These are phyloP conservation scores for Hippoglossus hippoglossus DNA, from an alignment of 2,797 vertebrate genomes.

Conservation along the genomic window DNA sequence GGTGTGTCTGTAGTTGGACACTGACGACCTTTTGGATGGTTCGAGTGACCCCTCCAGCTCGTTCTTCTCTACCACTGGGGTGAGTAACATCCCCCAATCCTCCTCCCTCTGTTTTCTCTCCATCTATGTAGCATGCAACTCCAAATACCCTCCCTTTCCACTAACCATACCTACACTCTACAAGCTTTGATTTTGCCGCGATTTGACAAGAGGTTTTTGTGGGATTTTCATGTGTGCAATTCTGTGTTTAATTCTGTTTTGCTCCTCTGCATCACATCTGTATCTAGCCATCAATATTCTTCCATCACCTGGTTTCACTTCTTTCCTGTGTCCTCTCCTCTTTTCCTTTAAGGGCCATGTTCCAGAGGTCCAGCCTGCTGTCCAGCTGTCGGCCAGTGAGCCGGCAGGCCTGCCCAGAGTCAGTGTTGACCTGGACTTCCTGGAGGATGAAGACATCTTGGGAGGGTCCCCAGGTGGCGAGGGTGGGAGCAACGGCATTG, in stretches of 20 bases:
- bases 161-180: slow-evolving; percentile 71
- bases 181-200: slow-evolving; percentile 56
- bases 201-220: slow-evolving; percentile 34
- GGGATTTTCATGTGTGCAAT: slow-evolving; percentile 39
- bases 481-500: slow-evolving; percentile 83
- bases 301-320: slow-evolving; percentile 42
- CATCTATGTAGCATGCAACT: slow-evolving; percentile 75
- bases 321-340: slow-evolving; percentile 22
- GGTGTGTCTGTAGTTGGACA: slow-evolving; percentile 92
- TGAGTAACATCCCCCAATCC: slow-evolving; percentile 85
- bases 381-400: slow-evolving; percentile 84
- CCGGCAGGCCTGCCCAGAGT: slow-evolving; percentile 84
- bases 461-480: slow-evolving; percentile 87
- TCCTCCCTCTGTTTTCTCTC: slow-evolving; percentile 68
- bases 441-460: slow-evolving; percentile 97
- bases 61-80: slow-evolving; percentile 95
- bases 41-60: slow-evolving; percentile 94
- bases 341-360: slow-evolving; percentile 87
- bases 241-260: slow-evolving; percentile 15
- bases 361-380: slow-evolving; percentile 87
- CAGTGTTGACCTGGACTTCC: slow-evolving; percentile 96
- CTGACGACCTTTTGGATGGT: slow-evolving; percentile 97
- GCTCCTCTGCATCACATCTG: slow-evolving; percentile 18
- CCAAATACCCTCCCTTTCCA: slow-evolving; percentile 67
- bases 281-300: not conserved